Base-by-base conservation (phyloP, 2,888 invertebrate species). In the Yponomeuta sedellus region DNA sequence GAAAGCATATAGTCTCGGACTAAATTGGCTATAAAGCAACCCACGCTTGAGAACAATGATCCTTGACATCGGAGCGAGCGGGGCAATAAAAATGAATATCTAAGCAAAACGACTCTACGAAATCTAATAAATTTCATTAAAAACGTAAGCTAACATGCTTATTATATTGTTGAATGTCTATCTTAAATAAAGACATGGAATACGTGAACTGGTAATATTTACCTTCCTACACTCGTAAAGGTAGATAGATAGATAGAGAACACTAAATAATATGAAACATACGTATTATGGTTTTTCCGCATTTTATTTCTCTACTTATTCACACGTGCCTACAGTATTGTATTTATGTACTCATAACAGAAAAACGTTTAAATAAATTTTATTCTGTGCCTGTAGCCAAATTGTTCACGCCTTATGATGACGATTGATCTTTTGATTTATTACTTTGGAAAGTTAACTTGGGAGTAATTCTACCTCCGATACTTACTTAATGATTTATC, bases 11-110 rank as follows among this genome's bases (percentile, higher is more conserved):
- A 52, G 44, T 52, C 16, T 52, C 16, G 1, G 16, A 52, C 44
- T 52, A 52, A 52, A 52, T 52, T 52, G 44, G 44, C 44, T 25
- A 61, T 28, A 28, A 61, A 61, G 8, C 61, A n/a, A n/a, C 61
- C 61, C 34, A 61, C 61, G 61, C 61, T 16, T 61, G 6, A 25
- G 28, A 22, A 59, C 25, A 58, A 58, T 58, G 58, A 61, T 28
- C 61, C 61, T 61, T 61, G 61, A 61, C 61, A 61, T 61, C 61
- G 25, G 61, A 61, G 6, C 61, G 61, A 61, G n/a, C 61, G 12
- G 34, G n/a, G 61, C 61, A 61, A 61, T 61, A 61, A 61, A 61
- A 61, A 52, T 16, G 16, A 52, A 52, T 52, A 52, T 16, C 44
- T 52, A 52, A 52, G 44, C 44, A 52, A 52, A 52, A 52, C 5